Percentiles rank a stretch among this genome's conserved stretches.
These are phyloP conservation scores for Sigmodon hispidus DNA, from an alignment of 2,113 vertebrate genomes.

Conservation along the genomic window DNA sequence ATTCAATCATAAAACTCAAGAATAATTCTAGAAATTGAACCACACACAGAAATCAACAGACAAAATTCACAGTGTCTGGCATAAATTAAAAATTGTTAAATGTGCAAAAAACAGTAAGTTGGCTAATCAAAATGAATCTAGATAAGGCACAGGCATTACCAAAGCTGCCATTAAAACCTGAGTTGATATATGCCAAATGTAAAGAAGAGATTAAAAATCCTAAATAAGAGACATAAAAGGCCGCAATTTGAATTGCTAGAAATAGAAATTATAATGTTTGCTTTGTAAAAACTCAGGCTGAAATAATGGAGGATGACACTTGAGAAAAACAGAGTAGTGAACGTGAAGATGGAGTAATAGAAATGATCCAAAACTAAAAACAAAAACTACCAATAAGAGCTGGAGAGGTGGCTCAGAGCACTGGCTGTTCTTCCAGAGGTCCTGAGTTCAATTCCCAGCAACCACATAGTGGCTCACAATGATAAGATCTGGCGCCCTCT, in stretches of 20 bases:
- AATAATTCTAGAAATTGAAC: conserved; percentile 22
- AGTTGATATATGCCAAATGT: conserved; percentile 6
- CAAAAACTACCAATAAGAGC: too few relatives aligned
- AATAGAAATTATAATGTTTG: conserved; percentile 53
- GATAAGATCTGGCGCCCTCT: too few relatives aligned
- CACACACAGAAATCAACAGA: not conserved
- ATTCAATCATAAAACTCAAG: not conserved
- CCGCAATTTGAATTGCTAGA: conserved; percentile 46
- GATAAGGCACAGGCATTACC: not conserved
- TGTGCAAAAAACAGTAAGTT: conserved; percentile 31
- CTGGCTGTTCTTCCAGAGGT: too few relatives aligned
- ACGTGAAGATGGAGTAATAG: conserved; percentile 33
- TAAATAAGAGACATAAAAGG: conserved; percentile 35
- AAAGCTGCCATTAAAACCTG: conserved; percentile 37
- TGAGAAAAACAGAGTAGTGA: conserved; percentile 57
- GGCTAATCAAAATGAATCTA: not conserved
- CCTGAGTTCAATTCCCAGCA: too few relatives aligned
- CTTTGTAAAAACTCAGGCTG: conserved; percentile 39
- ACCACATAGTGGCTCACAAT: too few relatives aligned
- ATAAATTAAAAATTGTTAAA: not conserved
- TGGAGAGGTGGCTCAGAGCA: too few relatives aligned
- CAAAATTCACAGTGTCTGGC: not conserved
- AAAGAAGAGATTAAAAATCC: conserved; percentile 26
- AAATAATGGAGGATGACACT: conserved; percentile 49
- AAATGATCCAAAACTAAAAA: conserved; percentile 22